Evolutionary conservation across 2,113 vertebrate genomes (phyloP), one percentile per base, ranked within the genome.

Genomic region (Sprattus sprattus): DNA sequence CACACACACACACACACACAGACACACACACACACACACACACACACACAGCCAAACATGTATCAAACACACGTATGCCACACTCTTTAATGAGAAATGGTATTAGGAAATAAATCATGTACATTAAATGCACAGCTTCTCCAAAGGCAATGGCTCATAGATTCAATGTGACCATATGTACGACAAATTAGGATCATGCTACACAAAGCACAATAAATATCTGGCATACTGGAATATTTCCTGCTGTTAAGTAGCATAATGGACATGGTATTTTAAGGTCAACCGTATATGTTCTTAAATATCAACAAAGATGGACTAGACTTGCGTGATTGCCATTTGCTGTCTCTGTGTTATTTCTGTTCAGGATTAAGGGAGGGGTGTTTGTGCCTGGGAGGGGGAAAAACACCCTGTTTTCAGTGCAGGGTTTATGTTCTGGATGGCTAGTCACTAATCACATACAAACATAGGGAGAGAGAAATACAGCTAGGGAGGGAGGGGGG

Each of bases 341-440:
- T 88, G 39, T 81, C 47, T 83, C 81, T 22, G 78, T 22, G 49
- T 39, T 39, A 39, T 71, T 7, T 82, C 78, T 80, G 45, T 54
- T 39, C 28, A 78, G 71, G 28, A 78, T 39, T 2, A 78, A 39
- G 71, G 28, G 28, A 78, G 28, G 28, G 71, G 32, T 78, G 71
- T 32, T 44, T 4, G 71, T 39, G 71, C 25, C 54, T 54, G 64
- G 10, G 3, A 64, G 60, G 13, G n/a, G 13, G 6, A 67, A 11
- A 32, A 28, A 15, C 64, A 71, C 57, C 67, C 67, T 78, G 82
- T 88, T 84, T 86, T 82, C 57, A 82, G 71, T 85, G 85, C 75
- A 82, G 84, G 82, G 50, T 82, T 84, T 75, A 75, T 86, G 60
- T 89, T 90, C 85, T 88, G 89, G 86, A 90, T 89, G 86, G 85